These are phyloP conservation scores for Melipona quadrifasciata DNA, from an alignment of 1,140 invertebrate genomes.

Conservation along the genomic window DNA sequence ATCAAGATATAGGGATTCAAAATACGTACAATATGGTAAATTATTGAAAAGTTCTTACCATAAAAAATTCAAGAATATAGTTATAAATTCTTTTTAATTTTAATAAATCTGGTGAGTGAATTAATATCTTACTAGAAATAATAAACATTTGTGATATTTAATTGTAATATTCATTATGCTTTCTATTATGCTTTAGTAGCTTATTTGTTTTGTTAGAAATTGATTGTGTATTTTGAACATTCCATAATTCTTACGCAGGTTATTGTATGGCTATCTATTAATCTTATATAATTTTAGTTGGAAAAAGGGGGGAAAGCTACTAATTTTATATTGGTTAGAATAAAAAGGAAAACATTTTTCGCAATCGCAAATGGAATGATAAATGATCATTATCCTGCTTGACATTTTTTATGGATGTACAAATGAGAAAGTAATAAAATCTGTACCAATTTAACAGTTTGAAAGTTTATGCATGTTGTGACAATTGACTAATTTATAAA, in stretches of 20 bases:
- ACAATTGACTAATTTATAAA: neutral
- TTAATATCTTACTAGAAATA: too few relatives aligned
- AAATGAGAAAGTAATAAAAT: neutral
- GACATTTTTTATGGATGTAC: neutral
- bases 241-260: slow-evolving; percentile 3
- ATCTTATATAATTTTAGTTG: slow-evolving; percentile 6
- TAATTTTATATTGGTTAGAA: slow-evolving; percentile 25
- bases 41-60: slow-evolving; percentile 3
- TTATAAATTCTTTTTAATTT: slow-evolving; percentile 5
- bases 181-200: neutral
- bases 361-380: neutral
- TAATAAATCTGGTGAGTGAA: slow-evolving; percentile 26
- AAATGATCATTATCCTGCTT: neutral
- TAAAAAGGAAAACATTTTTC: neutral
- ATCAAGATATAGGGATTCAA: neutral
- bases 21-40: neutral
- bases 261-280: slow-evolving; percentile 11
- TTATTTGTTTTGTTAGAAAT: neutral
- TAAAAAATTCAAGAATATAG: neutral
- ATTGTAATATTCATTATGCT: too few relatives aligned
- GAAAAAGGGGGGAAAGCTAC: neutral
- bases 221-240: neutral
- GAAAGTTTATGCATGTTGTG: neutral
- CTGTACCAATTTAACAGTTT: neutral
- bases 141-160: too few relatives aligned